These are phyloP conservation scores for Capromys pilorides DNA, from an alignment of 2,797 vertebrate species.

Conservation along the genomic window DNA sequence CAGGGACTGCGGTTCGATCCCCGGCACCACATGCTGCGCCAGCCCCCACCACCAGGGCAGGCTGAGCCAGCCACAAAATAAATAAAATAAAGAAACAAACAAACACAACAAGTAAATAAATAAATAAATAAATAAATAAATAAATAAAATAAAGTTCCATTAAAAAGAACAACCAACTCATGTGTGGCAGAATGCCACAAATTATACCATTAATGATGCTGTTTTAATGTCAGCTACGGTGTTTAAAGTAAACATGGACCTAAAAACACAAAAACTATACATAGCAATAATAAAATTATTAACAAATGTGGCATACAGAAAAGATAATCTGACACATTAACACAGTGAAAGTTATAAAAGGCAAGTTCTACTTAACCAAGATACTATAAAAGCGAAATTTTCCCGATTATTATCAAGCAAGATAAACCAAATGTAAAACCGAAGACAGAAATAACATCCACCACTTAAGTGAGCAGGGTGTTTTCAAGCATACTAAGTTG, in stretches of 20 bases:
- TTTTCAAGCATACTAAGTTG: not conserved
- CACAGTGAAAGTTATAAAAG: slow-evolving; percentile 5
- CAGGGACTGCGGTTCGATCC: no score
- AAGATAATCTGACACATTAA: not conserved
- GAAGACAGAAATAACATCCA: not conserved
- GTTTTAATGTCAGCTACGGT: not conserved
- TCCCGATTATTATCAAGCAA: not conserved
- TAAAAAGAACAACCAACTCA: not conserved
- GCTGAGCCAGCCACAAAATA: no score
- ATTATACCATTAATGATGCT: not conserved
- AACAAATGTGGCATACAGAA: not conserved
- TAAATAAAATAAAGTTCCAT: no score
- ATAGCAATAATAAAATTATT: not conserved
- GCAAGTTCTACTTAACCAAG: not conserved
- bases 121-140: no score
- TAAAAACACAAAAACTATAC: no score
- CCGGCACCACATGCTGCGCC: no score
- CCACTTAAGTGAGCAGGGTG: not conserved
- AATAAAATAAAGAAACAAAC: no score
- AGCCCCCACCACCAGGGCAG: no score
- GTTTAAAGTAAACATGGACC: not conserved
- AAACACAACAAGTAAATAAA: no score
- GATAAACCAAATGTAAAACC: slow-evolving; percentile 36
- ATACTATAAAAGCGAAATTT: not conserved
- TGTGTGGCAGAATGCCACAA: not conserved